Evolutionary conservation across 2,888 invertebrate genomes (phyloP).

Genomic region (Pristionchus mayeri): DNA sequence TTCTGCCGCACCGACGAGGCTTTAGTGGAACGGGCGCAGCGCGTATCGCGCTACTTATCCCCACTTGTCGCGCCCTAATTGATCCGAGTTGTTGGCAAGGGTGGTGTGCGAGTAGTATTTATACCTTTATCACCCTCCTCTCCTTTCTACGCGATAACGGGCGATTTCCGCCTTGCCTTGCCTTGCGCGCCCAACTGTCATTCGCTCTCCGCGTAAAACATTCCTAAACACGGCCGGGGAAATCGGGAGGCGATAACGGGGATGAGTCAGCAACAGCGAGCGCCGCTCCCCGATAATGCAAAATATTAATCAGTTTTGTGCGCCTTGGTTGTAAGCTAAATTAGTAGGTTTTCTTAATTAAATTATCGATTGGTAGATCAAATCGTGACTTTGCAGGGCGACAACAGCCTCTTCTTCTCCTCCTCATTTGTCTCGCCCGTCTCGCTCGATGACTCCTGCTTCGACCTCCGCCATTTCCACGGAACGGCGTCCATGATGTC

Average conservation of each 20-base stretch:
- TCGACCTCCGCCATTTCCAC: conserved; percentile 57
- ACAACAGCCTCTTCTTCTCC: conserved; percentile 47
- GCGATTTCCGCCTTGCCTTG: neutral
- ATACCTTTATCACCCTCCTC: neutral
- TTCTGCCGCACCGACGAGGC: neutral
- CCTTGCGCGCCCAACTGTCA: neutral
- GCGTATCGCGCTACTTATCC: neutral
- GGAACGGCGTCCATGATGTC: conserved; percentile 49
- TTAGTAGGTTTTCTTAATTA: too few species aligned
- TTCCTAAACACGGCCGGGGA: neutral
- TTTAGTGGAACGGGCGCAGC: too few species aligned
- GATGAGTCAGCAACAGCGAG: neutral
- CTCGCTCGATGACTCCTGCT: conserved; percentile 67
- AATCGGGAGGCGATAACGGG: neutral
- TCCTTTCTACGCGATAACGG: too few species aligned
- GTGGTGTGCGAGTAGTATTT: neutral
- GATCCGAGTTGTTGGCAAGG: neutral
- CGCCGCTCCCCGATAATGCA: neutral
- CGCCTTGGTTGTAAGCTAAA: too few species aligned
- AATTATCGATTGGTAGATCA: too few species aligned
- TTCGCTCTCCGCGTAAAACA: conserved; percentile 10
- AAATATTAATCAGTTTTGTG: neutral
- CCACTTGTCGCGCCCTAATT: neutral
- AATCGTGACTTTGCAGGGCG: conserved; percentile 44
- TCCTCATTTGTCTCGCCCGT: conserved; percentile 57